Conservation (phyloP, 2,113 vertebrate species). For the Megaceryle maxima region DNA sequence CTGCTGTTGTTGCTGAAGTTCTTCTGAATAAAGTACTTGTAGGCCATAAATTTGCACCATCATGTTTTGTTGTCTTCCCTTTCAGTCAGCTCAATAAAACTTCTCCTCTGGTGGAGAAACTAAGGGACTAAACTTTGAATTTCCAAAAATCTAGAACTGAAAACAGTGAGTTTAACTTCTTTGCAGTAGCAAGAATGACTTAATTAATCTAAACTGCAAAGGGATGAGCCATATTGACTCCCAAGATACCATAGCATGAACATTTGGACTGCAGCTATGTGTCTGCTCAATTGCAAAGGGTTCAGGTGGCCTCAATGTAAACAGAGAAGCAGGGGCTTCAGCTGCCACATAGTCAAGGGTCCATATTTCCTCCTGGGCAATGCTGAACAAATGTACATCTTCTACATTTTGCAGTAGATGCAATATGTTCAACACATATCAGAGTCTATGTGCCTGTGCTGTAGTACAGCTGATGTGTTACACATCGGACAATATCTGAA, state of each 20-base stretch:
- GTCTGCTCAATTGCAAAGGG: not conserved
- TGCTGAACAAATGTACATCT: not conserved
- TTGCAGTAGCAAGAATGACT: not conserved
- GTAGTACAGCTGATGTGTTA: not conserved
- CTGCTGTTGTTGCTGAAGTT: not conserved
- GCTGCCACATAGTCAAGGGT: not conserved
- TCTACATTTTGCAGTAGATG: not conserved
- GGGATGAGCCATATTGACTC: not conserved
- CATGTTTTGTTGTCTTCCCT: not conserved
- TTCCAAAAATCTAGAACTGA: not conserved
- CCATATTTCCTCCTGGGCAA: not conserved
- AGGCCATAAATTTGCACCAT: not conserved
- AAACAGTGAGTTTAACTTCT: not conserved
- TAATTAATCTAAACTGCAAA: not conserved
- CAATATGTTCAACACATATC: not conserved
- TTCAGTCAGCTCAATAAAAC: not conserved
- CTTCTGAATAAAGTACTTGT: not conserved
- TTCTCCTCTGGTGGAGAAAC: not conserved
- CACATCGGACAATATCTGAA: not conserved
- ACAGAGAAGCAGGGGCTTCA: not conserved
- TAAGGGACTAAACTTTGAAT: not conserved
- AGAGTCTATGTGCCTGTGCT: not conserved
- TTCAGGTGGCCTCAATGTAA: not conserved
- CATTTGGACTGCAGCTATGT: fast-evolving
- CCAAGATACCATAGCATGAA: not conserved